These are phyloP conservation scores for Himalopsyche kuldschensis DNA, from an alignment of 2,888 invertebrate genomes.

Conservation along the genomic window DNA sequence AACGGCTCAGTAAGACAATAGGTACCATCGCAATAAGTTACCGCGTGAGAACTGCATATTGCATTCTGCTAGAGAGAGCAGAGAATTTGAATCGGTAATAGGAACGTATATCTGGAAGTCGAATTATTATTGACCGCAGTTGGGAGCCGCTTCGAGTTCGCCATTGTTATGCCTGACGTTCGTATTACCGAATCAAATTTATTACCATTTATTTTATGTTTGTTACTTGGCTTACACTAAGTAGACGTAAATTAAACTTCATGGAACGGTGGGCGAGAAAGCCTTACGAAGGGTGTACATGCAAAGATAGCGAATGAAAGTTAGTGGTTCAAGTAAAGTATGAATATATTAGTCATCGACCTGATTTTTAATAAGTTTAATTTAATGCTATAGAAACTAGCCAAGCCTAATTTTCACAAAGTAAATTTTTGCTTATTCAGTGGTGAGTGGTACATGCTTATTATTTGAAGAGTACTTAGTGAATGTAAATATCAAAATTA, in stretches of 20 bases:
- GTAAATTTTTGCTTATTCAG: no score
- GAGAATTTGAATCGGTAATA: neutral
- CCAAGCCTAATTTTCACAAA: no score
- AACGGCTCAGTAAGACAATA: no score
- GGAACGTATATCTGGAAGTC: neutral
- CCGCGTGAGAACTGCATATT: neutral
- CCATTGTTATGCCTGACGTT: conserved; percentile 19
- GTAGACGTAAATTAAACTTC: conserved; percentile 35
- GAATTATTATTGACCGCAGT: neutral
- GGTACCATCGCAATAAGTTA: no score
- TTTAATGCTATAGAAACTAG: no score
- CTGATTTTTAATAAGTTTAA: no score
- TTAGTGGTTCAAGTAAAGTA: neutral
- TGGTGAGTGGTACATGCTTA: no score
- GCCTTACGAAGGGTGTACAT: neutral
- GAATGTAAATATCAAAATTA: no score
- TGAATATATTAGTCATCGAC: no score
- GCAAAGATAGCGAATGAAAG: neutral
- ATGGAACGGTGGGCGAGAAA: conserved; percentile 10
- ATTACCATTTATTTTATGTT: conserved; percentile 33
- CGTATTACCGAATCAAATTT: conserved; percentile 37
- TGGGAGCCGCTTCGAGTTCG: neutral
- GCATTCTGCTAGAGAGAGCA: neutral
- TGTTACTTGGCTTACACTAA: conserved; percentile 34
- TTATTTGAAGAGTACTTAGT: no score